Evolutionary conservation across 2,797 vertebrate genomes (phyloP), one percentile per base, ranked within the genome.

Genomic region (Typhlichthys subterraneus): DNA sequence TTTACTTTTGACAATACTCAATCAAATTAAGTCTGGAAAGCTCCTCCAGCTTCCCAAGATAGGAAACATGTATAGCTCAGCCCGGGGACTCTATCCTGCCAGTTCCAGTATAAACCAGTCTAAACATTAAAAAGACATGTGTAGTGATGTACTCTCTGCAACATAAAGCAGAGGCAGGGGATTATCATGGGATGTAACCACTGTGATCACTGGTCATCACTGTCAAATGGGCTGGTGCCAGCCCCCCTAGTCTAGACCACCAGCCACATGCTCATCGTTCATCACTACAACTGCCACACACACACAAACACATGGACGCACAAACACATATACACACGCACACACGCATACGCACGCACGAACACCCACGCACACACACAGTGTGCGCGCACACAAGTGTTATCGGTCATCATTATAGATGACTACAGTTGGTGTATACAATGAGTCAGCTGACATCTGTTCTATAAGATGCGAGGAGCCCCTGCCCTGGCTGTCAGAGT

Each of bases 121-220:
- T 61, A 53, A 51, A 42, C 38, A 42, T 8, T 59, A 74, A 65
- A 57, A 61, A 23, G 61, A 13, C 53, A 52, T 19, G 54, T 38
- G 60, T 76, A 72, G 68, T 29, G 23, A 75, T 75, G 64, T 13
- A 59, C 63, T 52, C 75, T 70, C 75, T 70, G 17, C 59, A 69
- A 81, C 82, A 84, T 72, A 84, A 84, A 85, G 76, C 79, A 83
- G 80, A 80, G 56, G 45, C 75, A 51, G 62, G 60, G 69, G 79
- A 81, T 85, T 65, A 84, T 63, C 76, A 50, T 31, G 47, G 64
- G 72, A 61, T 65, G 63, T 61, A 80, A 82, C 67, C 65, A 0
- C 72, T 57, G 42, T 47, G 59, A 4, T 29, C 49, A 42, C 53
- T 14, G 49, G 52, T 69, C 63, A 81, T 84, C 76, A 72, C 60